Conservation (phyloP, 2,113 vertebrate species). For the Siphamia tubifer region DNA sequence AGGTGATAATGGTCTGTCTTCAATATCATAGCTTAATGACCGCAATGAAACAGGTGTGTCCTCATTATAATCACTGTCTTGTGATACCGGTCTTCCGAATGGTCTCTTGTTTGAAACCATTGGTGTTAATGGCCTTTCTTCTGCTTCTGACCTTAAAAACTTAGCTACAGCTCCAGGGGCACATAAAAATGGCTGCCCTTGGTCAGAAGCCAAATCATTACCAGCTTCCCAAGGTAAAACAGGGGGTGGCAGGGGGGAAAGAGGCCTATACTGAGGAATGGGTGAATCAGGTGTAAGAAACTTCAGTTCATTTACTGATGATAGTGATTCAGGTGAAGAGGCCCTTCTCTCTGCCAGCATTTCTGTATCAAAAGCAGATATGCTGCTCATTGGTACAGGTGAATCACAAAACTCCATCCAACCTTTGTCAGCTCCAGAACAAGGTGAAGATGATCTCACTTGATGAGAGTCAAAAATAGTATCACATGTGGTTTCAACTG, state of each 20-base stretch:
- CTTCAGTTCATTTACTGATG: conserved; percentile 41
- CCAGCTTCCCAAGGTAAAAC: conserved; percentile 49
- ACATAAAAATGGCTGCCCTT: neutral
- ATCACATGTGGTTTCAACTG: conserved; percentile 21
- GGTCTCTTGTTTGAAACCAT: conserved; percentile 65
- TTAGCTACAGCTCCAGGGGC: neutral
- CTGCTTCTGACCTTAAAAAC: conserved; percentile 8
- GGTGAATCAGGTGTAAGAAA: conserved; percentile 50
- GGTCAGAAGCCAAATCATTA: neutral
- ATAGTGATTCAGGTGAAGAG: conserved; percentile 52
- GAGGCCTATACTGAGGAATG: conserved; percentile 55
- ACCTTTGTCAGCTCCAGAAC: conserved; percentile 12
- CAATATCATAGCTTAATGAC: conserved; percentile 45
- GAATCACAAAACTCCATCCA: too few relatives aligned
- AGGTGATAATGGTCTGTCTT: conserved; percentile 46
- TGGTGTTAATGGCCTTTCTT: conserved; percentile 60
- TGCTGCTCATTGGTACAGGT: neutral
- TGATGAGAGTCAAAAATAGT: neutral
- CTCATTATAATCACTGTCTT: conserved; percentile 27
- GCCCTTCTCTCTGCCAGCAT: conserved; percentile 35
- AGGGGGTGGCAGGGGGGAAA: conserved; percentile 65
- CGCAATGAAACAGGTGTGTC: conserved; percentile 38
- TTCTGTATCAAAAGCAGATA: neutral
- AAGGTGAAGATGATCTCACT: conserved; percentile 38
- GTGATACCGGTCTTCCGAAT: conserved; percentile 56